Evolutionary conservation across 2,888 invertebrate species (phyloP).

Genomic region (Lycaena phlaeas): DNA sequence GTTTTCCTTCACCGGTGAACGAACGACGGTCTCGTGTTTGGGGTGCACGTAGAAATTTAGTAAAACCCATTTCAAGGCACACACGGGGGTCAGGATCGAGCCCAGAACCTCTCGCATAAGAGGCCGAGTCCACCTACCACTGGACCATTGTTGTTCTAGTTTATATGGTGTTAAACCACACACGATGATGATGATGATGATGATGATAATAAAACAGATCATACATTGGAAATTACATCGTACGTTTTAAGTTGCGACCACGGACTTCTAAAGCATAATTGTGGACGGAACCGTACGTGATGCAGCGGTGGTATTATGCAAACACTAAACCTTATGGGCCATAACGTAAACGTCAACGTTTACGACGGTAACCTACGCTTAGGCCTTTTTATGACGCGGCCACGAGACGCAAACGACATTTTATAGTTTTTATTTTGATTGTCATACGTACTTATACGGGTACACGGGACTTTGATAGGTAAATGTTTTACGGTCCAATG

Average conservation of each 20-base stretch:
- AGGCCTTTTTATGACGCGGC: conserved; percentile 18
- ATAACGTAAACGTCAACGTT: conserved; percentile 27
- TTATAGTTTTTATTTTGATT: conserved; percentile 5
- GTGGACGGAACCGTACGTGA: conserved; percentile 12
- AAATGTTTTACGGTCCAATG: not conserved
- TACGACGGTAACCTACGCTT: conserved; percentile 28
- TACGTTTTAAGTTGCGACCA: not conserved
- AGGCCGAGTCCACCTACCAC: too few species aligned
- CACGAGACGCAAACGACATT: conserved; percentile 13
- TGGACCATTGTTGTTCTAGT: too few species aligned
- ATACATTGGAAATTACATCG: not conserved
- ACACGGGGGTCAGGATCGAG: too few species aligned
- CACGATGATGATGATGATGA: too few species aligned
- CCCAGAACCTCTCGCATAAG: too few species aligned
- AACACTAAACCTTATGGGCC: conserved; percentile 35
- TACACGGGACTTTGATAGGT: not conserved
- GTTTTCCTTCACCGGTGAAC: too few species aligned
- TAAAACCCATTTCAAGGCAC: too few species aligned
- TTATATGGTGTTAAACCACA: too few species aligned
- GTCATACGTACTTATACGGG: not conserved
- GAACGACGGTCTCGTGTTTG: too few species aligned
- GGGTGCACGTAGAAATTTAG: too few species aligned
- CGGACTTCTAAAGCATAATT: conserved; percentile 10
- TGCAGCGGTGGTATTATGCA: conserved; percentile 28
- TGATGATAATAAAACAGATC: too few species aligned